Evolutionary conservation across 1,140 invertebrate genomes (phyloP), one percentile per base, ranked within the genome.

Genomic region (Mesaphorura yosii): DNA sequence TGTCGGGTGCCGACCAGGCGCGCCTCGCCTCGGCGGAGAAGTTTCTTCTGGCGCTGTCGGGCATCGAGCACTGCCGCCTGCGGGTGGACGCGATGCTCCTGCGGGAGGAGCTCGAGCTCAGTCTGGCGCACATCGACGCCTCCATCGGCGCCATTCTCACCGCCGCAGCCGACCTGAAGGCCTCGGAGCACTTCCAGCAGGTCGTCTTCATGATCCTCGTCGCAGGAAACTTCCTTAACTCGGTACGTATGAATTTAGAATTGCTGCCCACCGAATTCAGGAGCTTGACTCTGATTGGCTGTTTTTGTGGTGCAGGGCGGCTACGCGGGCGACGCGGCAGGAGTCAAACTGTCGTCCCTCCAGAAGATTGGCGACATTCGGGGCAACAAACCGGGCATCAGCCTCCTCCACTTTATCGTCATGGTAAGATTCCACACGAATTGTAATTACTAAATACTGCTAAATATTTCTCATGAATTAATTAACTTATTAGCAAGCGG

Each of bases 351-450:
- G 14, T 84, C 86, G 12, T 96, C 93, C 0, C 73, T 98, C 23
- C 87, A 95, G 66, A 98, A 97, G 69, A 73, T 98, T 29, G 86
- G 88, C 0, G 93, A 98, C 67, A 94, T 94, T 48, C 75, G 91
- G 42, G 89, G 92, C 1, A 97, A 97, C 69, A 95, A 95, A 67
- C 91, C 92, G 1, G 87, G 90, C 49, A 91, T 98, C 81, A 95
- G 91, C 73, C 76, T 98, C 5, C 86, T 98, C 63, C 92, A 98
- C 71, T 96, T 90, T 66, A 89, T 98, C 12, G 89, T 85, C 46
- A 70, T 86, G 75, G 82, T 84, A 68, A 75, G 70, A 20, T 48
- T 19, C 19, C 46, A 29, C 19, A 34, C 10, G 28, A 29, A 17
- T 14, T 29, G 46, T 34, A 31, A 34, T 31, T 46, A 45, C 28